Evolutionary conservation across 2,888 invertebrate species (phyloP).

Genomic region (Zygaena filipendulae): DNA sequence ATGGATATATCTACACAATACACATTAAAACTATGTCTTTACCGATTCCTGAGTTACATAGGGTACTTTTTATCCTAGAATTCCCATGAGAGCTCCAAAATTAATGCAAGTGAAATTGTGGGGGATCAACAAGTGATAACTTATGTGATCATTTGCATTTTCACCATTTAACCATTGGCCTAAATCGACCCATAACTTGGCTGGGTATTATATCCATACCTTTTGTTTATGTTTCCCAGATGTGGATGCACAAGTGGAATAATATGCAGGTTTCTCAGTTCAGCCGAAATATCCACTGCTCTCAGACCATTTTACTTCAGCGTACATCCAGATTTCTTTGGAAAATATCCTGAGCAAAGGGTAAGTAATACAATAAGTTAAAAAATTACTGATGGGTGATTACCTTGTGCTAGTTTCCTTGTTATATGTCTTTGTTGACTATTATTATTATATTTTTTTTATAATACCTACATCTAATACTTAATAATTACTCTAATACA

Average conservation of each 20-base stretch:
- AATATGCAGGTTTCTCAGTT: constrained; percentile 67
- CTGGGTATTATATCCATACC: no score
- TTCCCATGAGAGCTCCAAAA: no score
- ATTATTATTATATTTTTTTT: constrained; percentile 2
- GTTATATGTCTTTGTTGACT: constrained; percentile 2
- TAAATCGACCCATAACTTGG: no score
- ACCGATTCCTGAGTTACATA: no score
- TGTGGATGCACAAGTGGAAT: constrained; percentile 28
- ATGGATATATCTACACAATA: no score
- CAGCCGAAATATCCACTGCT: constrained; percentile 89
- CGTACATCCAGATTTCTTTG: constrained; percentile 96
- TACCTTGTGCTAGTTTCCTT: no score
- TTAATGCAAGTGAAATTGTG: no score
- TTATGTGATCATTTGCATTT: no score
- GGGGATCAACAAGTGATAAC: background rate
- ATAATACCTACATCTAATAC: background rate
- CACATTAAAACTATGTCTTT: no score
- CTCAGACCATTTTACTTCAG: constrained; percentile 94
- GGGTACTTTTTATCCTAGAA: no score
- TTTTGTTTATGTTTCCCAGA: constrained; percentile 17
- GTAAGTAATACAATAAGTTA: constrained; percentile 51
- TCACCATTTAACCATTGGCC: no score
- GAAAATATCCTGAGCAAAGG: constrained; percentile 88
- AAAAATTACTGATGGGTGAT: constrained; percentile 6
- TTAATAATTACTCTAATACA: no score